These are phyloP conservation scores for Netelia virgata DNA, from an alignment of 2,888 invertebrate species.

Conservation along the genomic window DNA sequence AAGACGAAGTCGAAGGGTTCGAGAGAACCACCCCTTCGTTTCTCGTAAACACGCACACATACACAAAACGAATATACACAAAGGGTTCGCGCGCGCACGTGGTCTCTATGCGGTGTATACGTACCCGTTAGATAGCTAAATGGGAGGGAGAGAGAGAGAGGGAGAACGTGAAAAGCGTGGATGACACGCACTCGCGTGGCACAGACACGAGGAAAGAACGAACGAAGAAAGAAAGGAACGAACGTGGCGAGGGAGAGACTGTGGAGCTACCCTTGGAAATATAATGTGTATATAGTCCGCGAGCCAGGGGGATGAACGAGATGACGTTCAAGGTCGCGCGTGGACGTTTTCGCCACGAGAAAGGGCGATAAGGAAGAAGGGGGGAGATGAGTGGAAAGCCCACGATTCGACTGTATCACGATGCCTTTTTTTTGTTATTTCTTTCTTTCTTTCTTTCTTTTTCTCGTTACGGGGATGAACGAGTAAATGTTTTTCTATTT, in stretches of 20 bases:
- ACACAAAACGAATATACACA: conserved; percentile 35
- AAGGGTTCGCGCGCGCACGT: conserved; percentile 30
- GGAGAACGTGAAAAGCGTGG: conserved; percentile 44
- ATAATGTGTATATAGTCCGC: conserved; percentile 15
- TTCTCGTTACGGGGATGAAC: conserved; percentile 13
- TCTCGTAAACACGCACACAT: conserved; percentile 25
- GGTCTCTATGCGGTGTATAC: neutral
- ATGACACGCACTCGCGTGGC: conserved; percentile 54
- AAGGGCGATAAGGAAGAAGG: conserved; percentile 12
- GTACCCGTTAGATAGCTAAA: neutral
- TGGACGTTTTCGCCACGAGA: conserved; percentile 71
- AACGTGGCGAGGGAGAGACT: conserved; percentile 10
- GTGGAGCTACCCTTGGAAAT: neutral
- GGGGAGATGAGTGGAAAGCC: conserved; percentile 46
- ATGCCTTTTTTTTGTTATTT: conserved; percentile 26
- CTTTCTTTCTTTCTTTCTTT: conserved; percentile 4
- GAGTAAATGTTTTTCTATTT: conserved; percentile 19
- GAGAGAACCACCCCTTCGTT: conserved; percentile 53
- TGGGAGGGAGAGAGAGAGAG: neutral
- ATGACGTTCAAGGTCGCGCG: conserved; percentile 80
- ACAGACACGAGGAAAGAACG: conserved; percentile 58
- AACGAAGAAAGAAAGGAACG: conserved; percentile 43
- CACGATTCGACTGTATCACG: conserved; percentile 14
- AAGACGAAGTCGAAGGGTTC: conserved; percentile 59
- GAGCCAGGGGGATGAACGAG: conserved; percentile 63